phyloP scores from a whole-genome alignment of 1,140 invertebrate genomes.

The Lethocerus indicus region DNA sequence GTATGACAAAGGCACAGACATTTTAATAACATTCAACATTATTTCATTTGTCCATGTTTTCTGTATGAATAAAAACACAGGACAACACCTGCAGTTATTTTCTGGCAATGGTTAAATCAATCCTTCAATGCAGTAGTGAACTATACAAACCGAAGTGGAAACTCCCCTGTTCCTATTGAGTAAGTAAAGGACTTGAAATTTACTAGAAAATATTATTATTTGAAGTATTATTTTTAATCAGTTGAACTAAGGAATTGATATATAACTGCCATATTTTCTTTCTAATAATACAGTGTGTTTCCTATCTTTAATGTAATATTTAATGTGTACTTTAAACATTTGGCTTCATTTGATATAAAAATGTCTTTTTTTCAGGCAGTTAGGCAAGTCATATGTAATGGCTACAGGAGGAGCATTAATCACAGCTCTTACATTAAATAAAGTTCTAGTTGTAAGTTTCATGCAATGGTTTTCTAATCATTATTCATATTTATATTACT shows the following conservation, averaged over 20 bases:
- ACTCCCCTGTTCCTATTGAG: slow-evolving; percentile 53
- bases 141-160: slow-evolving; percentile 97
- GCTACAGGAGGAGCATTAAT: slow-evolving; percentile 83
- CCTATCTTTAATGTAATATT: background rate
- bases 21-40: too few relatives aligned
- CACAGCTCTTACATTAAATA: slow-evolving; percentile 66
- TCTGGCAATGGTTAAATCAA: slow-evolving; percentile 99
- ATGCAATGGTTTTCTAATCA: background rate
- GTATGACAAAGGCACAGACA: too few relatives aligned
- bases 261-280: background rate
- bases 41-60: too few relatives aligned
- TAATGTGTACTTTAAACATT: background rate
- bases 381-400: slow-evolving; percentile 74
- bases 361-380: slow-evolving; percentile 35
- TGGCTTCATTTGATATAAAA: too few relatives aligned
- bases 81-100: slow-evolving; percentile 81
- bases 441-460: slow-evolving; percentile 11
- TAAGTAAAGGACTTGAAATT: slow-evolving; percentile 14
- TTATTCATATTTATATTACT: background rate
- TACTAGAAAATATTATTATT: background rate
- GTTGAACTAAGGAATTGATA: background rate
- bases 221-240: background rate
- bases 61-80: too few relatives aligned
- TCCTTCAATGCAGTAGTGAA: slow-evolving; percentile 98
- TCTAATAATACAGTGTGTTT: background rate